These are phyloP conservation scores for Sanderia malayensis DNA, from an alignment of 30 jellyfish, hydroid and myxozoan genomes.

Conservation along the genomic window DNA sequence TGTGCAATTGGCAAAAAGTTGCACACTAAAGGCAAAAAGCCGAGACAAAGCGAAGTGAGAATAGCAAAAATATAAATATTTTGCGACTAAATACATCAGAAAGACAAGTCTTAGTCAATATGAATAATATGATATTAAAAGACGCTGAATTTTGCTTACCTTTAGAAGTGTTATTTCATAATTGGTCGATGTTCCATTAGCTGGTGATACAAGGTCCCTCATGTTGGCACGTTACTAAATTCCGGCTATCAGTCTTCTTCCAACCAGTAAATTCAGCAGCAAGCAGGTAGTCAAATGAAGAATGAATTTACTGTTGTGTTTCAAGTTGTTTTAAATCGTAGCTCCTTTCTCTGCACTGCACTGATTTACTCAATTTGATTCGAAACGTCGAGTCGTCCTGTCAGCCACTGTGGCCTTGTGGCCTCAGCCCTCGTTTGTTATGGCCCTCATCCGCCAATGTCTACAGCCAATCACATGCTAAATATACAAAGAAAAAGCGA, in stretches of 20 bases:
- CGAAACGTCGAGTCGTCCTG: no score
- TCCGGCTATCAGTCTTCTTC: background rate
- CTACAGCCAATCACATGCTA: no score
- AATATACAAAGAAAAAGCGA: no score
- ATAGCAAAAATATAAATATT: no score
- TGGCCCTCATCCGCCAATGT: no score
- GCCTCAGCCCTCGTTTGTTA: conserved; percentile 9
- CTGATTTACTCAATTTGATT: conserved; percentile 36
- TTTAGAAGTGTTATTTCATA: conserved; percentile 52
- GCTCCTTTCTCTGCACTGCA: conserved; percentile 42
- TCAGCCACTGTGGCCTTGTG: conserved; percentile 12
- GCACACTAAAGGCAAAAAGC: no score
- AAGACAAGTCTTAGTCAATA: no score
- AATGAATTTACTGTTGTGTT: background rate
- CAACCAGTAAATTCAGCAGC: background rate
- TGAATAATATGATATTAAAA: no score
- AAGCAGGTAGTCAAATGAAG: background rate
- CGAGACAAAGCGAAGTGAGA: no score
- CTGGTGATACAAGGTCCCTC: conserved; percentile 59
- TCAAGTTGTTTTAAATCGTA: conserved; percentile 40
- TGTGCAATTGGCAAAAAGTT: no score
- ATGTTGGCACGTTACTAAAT: conserved; percentile 3
- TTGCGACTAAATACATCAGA: no score
- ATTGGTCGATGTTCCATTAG: conserved; percentile 29
- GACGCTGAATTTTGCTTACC: conserved; percentile 36